These are phyloP conservation scores for Charadrius vociferus DNA, from an alignment of 2,113 vertebrate species.

Conservation along the genomic window DNA sequence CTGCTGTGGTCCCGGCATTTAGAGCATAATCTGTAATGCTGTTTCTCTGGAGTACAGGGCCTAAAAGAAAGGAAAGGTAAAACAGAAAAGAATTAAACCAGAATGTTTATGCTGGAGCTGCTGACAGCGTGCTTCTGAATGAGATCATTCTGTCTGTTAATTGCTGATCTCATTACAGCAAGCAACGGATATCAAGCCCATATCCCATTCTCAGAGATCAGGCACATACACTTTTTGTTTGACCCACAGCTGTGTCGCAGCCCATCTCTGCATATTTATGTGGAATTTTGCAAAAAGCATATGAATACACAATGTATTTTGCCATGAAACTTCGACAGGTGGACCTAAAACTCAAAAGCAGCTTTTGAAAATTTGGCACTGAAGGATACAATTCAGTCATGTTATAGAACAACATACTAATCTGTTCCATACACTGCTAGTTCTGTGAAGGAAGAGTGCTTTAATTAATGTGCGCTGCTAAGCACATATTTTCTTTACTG, in stretches of 20 bases:
- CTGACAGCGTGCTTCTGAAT: neutral
- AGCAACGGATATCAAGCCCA: neutral
- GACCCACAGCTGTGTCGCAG: neutral
- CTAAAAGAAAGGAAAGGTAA: slow-evolving; percentile 64
- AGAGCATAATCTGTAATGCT: slow-evolving; percentile 85
- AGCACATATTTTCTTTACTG: neutral
- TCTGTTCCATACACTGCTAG: neutral
- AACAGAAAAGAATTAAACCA: neutral
- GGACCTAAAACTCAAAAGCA: neutral
- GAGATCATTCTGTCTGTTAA: neutral
- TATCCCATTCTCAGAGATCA: neutral
- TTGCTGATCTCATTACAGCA: neutral
- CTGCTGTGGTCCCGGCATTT: slow-evolving; percentile 89
- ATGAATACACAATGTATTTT: neutral
- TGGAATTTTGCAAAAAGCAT: neutral
- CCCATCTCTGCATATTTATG: neutral
- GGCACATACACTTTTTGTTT: neutral
- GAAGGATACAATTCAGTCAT: neutral
- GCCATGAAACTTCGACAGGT: neutral
- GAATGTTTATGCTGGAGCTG: neutral
- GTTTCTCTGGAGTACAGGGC: slow-evolving; percentile 76
- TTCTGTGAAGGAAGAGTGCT: neutral
- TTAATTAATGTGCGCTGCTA: neutral
- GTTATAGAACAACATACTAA: neutral
- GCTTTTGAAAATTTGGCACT: neutral